These are phyloP conservation scores for Hirtodrosophila duncani DNA, from an alignment of 2,888 invertebrate species.

Conservation along the genomic window DNA sequence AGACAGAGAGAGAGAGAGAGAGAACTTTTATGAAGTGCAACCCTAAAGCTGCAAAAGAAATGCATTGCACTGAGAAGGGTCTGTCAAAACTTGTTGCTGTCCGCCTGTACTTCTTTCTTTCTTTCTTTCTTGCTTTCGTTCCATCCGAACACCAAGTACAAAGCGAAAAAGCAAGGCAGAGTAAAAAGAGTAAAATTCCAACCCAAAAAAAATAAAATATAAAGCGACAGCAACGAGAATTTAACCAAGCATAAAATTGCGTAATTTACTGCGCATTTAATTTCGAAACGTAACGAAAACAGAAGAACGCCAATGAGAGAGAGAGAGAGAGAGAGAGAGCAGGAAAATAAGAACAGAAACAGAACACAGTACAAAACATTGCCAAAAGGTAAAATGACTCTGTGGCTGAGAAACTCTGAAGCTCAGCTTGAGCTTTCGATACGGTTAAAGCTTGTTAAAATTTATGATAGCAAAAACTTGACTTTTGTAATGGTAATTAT, in stretches of 20 bases:
- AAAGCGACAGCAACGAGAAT: constrained; percentile 20
- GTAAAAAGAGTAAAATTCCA: too few relatives aligned
- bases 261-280: constrained; percentile 68
- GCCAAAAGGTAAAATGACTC: constrained; percentile 22
- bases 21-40: constrained; percentile 23
- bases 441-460: constrained; percentile 28
- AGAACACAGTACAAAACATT: not conserved
- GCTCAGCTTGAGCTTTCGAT: constrained; percentile 34
- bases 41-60: constrained; percentile 12
- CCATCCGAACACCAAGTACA: too few relatives aligned
- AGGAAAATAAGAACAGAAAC: not conserved
- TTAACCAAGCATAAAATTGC: constrained; percentile 69
- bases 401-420: constrained; percentile 33
- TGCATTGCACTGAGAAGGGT: not conserved
- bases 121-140: not conserved
- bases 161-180: too few relatives aligned
- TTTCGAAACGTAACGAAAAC: constrained; percentile 39
- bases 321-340: constrained; percentile 15
- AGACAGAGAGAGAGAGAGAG: not conserved
- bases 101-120: constrained; percentile 16
- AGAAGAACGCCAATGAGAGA: constrained; percentile 2
- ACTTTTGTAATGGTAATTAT: constrained; percentile 35
- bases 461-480: constrained; percentile 30
- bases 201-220: constrained; percentile 17
- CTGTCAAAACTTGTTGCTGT: constrained; percentile 34